phyloP scores from a whole-genome alignment of 2,113 vertebrate genomes.

The Pelecanoides urinatrix region DNA sequence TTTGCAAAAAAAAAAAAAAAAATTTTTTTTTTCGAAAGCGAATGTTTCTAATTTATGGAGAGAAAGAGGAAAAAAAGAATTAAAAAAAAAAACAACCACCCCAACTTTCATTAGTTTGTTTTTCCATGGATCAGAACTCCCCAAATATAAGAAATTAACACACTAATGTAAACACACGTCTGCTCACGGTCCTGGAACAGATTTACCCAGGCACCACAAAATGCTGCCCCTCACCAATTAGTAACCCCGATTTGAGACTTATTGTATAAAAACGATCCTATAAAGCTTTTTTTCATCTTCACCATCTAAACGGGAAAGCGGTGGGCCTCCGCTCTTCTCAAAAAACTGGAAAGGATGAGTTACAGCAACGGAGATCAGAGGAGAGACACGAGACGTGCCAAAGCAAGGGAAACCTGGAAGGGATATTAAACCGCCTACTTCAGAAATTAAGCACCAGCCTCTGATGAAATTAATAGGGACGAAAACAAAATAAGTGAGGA shows the following conservation, averaged over 20 bases:
- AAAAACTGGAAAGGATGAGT: neutral
- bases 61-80: neutral
- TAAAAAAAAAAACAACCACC: neutral
- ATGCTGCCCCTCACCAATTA: neutral
- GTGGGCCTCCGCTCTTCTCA: rapidly evolving
- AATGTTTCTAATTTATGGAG: slow-evolving; percentile 47
- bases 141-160: slow-evolving; percentile 40
- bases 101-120: slow-evolving; percentile 31
- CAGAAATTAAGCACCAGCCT: neutral
- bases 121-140: slow-evolving; percentile 28
- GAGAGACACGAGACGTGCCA: rapidly evolving
- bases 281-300: neutral
- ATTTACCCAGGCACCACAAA: slow-evolving; percentile 8
- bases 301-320: neutral
- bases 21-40: neutral
- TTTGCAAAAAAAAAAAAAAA: neutral
- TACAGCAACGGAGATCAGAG: rapidly evolving
- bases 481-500: neutral
- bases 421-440: rapidly evolving
- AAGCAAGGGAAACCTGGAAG: neutral
- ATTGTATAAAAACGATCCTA: neutral
- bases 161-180: neutral
- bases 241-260: neutral
- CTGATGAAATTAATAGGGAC: neutral
- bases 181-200: neutral